Conservation (phyloP, 2,888 invertebrate genomes). For the Leptopilina myrica region DNA sequence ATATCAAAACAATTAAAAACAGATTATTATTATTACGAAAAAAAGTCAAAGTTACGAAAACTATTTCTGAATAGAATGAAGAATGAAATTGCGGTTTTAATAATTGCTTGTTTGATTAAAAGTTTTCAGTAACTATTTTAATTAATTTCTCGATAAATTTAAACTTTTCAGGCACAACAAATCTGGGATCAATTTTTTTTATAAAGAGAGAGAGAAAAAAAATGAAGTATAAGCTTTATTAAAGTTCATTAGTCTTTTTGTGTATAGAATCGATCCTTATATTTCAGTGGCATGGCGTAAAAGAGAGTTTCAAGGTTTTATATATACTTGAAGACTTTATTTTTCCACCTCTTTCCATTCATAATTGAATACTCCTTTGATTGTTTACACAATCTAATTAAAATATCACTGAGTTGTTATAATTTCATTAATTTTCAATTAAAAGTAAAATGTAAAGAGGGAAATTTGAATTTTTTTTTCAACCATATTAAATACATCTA, state of each 20-base stretch:
- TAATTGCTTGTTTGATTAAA: not conserved
- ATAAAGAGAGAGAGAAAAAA: not conserved
- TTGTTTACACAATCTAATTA: too few relatives aligned
- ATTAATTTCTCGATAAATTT: not conserved
- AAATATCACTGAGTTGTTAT: too few relatives aligned
- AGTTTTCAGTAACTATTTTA: conserved; percentile 11
- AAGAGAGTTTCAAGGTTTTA: not conserved
- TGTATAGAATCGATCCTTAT: not conserved
- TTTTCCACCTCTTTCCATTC: too few relatives aligned
- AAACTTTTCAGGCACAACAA: not conserved
- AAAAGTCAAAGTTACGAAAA: too few relatives aligned
- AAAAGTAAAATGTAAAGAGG: too few relatives aligned
- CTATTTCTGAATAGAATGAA: not conserved
- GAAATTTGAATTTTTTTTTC: too few relatives aligned
- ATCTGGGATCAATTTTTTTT: not conserved
- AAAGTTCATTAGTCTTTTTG: not conserved
- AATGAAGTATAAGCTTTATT: not conserved
- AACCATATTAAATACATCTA: too few relatives aligned
- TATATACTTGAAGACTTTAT: not conserved
- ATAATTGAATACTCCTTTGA: too few relatives aligned
- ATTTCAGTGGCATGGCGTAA: not conserved
- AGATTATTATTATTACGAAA: too few relatives aligned
- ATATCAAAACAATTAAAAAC: too few relatives aligned
- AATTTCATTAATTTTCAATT: too few relatives aligned
- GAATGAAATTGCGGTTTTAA: not conserved